These are phyloP conservation scores for Drosophila funebris DNA, from an alignment of 1,140 invertebrate genomes.

Conservation along the genomic window DNA sequence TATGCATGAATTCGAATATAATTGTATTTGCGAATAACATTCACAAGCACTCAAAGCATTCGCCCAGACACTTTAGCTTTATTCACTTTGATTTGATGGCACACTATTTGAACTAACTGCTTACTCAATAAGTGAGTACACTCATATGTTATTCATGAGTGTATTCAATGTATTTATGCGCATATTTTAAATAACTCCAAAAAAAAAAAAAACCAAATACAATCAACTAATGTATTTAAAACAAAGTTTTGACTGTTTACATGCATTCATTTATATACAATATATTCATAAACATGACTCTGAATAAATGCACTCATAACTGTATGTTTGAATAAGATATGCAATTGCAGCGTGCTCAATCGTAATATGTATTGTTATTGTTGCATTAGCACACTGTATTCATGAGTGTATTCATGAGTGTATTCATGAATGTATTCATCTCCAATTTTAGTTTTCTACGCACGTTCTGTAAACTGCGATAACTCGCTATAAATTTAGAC, in stretches of 20 bases:
- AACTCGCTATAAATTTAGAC: slow-evolving; percentile 48
- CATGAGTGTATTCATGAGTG: neutral
- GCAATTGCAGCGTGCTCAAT: neutral
- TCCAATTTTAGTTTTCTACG: slow-evolving; percentile 10
- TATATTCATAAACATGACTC: neutral
- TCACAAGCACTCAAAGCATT: neutral
- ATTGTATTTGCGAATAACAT: neutral
- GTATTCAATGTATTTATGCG: neutral
- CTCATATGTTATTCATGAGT: neutral
- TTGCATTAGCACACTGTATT: neutral
- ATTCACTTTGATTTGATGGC: neutral
- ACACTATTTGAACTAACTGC: neutral
- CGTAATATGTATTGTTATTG: neutral
- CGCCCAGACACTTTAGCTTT: neutral
- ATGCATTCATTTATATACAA: too few relatives aligned
- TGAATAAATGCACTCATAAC: neutral
- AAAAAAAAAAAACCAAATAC: too few relatives aligned
- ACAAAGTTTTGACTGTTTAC: too few relatives aligned
- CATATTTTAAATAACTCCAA: too few relatives aligned
- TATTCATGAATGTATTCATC: slow-evolving; percentile 5
- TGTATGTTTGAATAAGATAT: neutral
- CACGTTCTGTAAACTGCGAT: slow-evolving; percentile 23
- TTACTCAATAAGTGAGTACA: neutral
- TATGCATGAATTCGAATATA: neutral
- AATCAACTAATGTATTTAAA: too few relatives aligned